Conservation (phyloP, 2,113 vertebrate genomes). For the Solenodon paradoxus region DNA sequence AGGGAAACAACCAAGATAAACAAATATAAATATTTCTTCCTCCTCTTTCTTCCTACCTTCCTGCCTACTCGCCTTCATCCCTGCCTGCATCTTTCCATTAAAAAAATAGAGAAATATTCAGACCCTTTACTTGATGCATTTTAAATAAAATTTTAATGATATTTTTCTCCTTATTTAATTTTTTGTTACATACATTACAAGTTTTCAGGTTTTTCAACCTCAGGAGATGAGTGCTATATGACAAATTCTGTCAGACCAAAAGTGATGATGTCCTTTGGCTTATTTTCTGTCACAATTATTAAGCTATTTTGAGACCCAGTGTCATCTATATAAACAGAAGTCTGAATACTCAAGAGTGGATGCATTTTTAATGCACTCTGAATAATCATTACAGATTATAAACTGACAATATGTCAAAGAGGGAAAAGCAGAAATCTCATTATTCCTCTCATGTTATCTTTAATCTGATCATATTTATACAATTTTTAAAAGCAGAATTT, state of each 20-base stretch:
- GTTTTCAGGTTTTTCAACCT: constrained; percentile 25
- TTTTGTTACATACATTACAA: not conserved
- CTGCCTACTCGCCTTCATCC: too few relatives aligned
- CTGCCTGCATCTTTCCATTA: too few relatives aligned
- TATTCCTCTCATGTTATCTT: not conserved
- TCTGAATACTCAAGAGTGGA: constrained; percentile 1
- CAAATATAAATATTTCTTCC: too few relatives aligned
- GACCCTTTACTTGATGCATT: not conserved
- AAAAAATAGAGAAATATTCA: not conserved
- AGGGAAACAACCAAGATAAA: too few relatives aligned
- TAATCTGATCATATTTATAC: not conserved
- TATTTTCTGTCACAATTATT: constrained; percentile 43
- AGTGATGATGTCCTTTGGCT: constrained; percentile 19
- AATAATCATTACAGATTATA: constrained; percentile 43
- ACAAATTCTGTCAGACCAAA: constrained; percentile 31
- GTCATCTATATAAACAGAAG: constrained; percentile 59
- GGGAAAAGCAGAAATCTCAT: not conserved
- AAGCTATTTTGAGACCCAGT: not conserved
- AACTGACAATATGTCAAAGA: not conserved
- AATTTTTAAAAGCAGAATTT: constrained; percentile 1
- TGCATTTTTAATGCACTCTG: constrained; percentile 54
- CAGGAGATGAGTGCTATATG: not conserved
- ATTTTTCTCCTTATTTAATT: not conserved
- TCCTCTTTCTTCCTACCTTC: too few relatives aligned
- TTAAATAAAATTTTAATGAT: constrained; percentile 22